These are phyloP conservation scores for Heliconius hortense DNA, from an alignment of 2,888 invertebrate species.

Conservation along the genomic window DNA sequence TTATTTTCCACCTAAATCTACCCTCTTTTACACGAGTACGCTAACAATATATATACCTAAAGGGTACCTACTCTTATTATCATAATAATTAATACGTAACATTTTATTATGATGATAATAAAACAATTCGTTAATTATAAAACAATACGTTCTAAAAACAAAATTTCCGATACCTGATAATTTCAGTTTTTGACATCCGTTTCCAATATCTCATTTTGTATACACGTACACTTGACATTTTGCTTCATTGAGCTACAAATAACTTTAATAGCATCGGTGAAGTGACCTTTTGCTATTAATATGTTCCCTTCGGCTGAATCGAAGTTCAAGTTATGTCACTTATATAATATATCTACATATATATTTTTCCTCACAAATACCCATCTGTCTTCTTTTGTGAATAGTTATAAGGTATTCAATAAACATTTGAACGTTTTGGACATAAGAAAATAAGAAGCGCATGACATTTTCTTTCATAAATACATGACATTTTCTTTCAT, in stretches of 20 bases:
- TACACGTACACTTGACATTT: constrained; percentile 30
- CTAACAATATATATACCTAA: no score
- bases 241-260: constrained; percentile 25
- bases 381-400: neutral
- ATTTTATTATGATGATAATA: no score
- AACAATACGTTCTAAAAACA: neutral
- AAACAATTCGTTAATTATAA: neutral
- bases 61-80: no score
- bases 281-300: constrained; percentile 35
- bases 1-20: no score
- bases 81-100: no score
- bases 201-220: constrained; percentile 7
- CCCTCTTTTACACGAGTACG: no score
- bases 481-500: no score
- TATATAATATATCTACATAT: neutral
- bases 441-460: no score
- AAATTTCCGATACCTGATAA: neutral
- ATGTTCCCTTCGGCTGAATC: constrained; percentile 27
- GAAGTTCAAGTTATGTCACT: constrained; percentile 13
- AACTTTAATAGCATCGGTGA: constrained; percentile 25
- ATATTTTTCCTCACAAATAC: neutral
- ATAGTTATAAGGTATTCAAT: no score
- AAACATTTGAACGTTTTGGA: no score
- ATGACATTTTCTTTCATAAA: no score
- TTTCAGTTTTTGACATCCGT: neutral